Percentiles rank a stretch among this genome's conserved stretches.
These are phyloP conservation scores for Nysson spinosus DNA, from an alignment of 2,888 invertebrate species.

Conservation along the genomic window DNA sequence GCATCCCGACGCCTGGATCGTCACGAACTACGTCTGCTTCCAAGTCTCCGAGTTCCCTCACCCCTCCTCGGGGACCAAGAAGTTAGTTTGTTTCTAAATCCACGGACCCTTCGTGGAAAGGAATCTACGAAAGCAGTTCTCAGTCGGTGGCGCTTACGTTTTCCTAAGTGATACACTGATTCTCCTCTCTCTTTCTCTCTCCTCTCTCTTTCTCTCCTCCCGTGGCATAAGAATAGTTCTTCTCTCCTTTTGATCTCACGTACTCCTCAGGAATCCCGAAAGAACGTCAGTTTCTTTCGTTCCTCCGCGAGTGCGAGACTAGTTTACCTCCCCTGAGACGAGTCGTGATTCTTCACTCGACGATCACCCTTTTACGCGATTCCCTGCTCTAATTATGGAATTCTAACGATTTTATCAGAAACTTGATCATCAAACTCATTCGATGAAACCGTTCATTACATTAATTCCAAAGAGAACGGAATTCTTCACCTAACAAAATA, in stretches of 20 bases:
- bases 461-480: no score
- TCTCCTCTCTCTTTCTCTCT: not conserved
- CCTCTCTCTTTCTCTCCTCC: conserved; percentile 6
- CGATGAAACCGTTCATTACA: no score
- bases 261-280: conserved; percentile 10
- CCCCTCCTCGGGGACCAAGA: conserved; percentile 22
- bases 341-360: not conserved
- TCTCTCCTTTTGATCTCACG: conserved; percentile 17
- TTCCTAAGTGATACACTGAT: not conserved
- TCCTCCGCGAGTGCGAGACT: conserved; percentile 10
- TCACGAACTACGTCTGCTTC: conserved; percentile 25
- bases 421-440: no score
- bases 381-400: no score
- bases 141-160: conserved; percentile 37
- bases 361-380: not conserved
- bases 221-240: conserved; percentile 46
- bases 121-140: conserved; percentile 33
- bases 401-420: no score
- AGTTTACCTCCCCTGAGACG: no score
- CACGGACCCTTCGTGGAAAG: conserved; percentile 31
- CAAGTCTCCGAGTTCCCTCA: conserved; percentile 1
- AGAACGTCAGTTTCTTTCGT: conserved; percentile 16
- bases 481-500: no score
- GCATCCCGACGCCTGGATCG: no score
- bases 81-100: conserved; percentile 43